A percentile compares a stretch with the other conserved stretches of the same genome.
phyloP scores from a whole-genome alignment of 2,888 invertebrate genomes.

The Pheosia tremula region DNA sequence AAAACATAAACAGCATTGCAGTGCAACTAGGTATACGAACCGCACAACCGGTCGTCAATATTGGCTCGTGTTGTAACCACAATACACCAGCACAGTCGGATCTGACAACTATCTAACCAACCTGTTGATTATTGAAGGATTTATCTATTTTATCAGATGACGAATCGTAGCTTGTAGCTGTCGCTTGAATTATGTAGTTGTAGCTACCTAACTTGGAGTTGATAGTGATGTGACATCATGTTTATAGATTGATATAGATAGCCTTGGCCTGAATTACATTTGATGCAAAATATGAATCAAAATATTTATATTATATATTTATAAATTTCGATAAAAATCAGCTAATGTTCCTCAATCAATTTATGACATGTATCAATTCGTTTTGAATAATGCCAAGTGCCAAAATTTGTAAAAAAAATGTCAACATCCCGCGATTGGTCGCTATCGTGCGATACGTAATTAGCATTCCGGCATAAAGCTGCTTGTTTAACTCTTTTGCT shows the following conservation, averaged over 20 bases:
- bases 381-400: neutral
- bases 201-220: too few species aligned
- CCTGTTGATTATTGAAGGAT: neutral
- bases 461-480: constrained; percentile 22
- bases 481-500: constrained; percentile 21
- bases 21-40: neutral
- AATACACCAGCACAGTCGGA: constrained; percentile 2
- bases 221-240: too few species aligned
- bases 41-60: neutral
- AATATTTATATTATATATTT: too few species aligned
- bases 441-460: constrained; percentile 34
- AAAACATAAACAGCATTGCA: neutral
- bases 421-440: constrained; percentile 19
- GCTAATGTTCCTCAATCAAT: too few species aligned
- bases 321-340: too few species aligned
- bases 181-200: too few species aligned
- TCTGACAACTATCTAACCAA: neutral
- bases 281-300: too few species aligned
- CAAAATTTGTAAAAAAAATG: neutral
- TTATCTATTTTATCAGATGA: constrained; percentile 2
- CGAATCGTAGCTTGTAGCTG: too few species aligned
- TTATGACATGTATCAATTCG: too few species aligned
- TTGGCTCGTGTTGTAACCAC: neutral
- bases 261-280: too few species aligned
- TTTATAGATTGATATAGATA: too few species aligned